phyloP scores from a whole-genome alignment of 2,113 vertebrate species.

The Agelaius phoeniceus region DNA sequence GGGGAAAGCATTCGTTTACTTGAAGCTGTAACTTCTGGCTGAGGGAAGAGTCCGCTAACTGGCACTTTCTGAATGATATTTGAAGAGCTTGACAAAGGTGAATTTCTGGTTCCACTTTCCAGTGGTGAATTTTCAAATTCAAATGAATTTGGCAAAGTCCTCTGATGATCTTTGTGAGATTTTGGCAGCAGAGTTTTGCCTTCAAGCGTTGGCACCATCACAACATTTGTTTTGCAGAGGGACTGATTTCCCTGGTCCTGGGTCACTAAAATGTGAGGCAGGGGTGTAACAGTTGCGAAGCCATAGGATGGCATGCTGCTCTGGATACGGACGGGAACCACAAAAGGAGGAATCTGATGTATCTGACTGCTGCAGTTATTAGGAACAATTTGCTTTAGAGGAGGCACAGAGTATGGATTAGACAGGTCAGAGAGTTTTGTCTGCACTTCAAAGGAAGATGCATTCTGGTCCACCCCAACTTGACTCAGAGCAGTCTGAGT shows the following conservation, averaged over 20 bases:
- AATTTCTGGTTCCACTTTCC: slow-evolving; percentile 67
- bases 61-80: slow-evolving; percentile 82
- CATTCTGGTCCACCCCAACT: slow-evolving; percentile 42
- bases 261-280: slow-evolving; percentile 94
- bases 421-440: slow-evolving; percentile 73
- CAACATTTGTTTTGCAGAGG: slow-evolving; percentile 72
- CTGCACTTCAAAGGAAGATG: slow-evolving; percentile 44
- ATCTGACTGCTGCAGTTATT: slow-evolving; percentile 30
- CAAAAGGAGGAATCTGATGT: slow-evolving; percentile 71
- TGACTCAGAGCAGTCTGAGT: slow-evolving; percentile 75
- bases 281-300: slow-evolving; percentile 73
- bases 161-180: slow-evolving; percentile 70
- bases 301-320: slow-evolving; percentile 75
- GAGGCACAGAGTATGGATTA: slow-evolving; percentile 72
- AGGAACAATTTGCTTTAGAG: slow-evolving; percentile 65
- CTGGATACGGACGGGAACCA: slow-evolving; percentile 76
- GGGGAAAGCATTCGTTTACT: slow-evolving; percentile 98
- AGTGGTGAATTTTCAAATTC: slow-evolving; percentile 57
- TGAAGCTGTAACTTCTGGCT: slow-evolving; percentile 89
- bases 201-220: slow-evolving; percentile 64
- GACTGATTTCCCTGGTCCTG: slow-evolving; percentile 83
- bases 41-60: slow-evolving; percentile 86
- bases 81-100: slow-evolving; percentile 69
- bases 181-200: slow-evolving; percentile 73
- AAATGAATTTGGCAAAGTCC: slow-evolving; percentile 64